Percentiles rank a stretch among this genome's conserved stretches.
phyloP scores from a whole-genome alignment of 2,797 vertebrate genomes.

The Lacerta viridis region DNA sequence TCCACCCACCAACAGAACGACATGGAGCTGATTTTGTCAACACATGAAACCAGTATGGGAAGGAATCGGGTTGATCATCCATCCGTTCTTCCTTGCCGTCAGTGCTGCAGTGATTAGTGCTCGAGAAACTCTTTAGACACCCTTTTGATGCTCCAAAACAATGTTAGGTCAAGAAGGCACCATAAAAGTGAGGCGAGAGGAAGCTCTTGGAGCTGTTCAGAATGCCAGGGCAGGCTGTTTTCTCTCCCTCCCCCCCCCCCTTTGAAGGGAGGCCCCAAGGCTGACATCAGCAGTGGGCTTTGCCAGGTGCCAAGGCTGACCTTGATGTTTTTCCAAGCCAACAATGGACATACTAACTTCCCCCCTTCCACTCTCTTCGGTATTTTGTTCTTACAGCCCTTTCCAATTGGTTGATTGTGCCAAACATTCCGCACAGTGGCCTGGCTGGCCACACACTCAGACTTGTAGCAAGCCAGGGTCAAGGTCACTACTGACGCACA shows the following conservation, averaged over 20 bases:
- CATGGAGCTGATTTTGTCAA: no score
- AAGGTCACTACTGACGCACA: conserved; percentile 32
- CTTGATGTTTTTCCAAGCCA: not conserved
- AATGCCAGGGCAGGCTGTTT: not conserved
- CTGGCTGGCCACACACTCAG: not conserved
- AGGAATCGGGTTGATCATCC: no score
- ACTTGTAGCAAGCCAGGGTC: conserved; percentile 5
- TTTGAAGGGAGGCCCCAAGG: not conserved
- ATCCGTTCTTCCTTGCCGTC: no score
- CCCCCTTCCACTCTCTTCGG: not conserved
- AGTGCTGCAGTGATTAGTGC: not conserved
- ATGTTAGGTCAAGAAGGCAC: not conserved
- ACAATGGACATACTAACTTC: not conserved
- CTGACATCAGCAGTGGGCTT: not conserved
- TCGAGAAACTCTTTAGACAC: not conserved
- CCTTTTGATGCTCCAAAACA: not conserved
- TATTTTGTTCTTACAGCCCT: not conserved
- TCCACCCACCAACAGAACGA: no score
- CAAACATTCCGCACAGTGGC: not conserved
- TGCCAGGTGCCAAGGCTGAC: not conserved
- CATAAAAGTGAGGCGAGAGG: not conserved
- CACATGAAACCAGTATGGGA: no score
- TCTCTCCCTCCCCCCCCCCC: not conserved
- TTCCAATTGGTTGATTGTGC: not conserved
- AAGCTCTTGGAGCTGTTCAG: not conserved